Evolutionary conservation across 2,797 vertebrate species (phyloP), one percentile per base, ranked within the genome.

Genomic region (Mormyrus hasselquistii): DNA sequence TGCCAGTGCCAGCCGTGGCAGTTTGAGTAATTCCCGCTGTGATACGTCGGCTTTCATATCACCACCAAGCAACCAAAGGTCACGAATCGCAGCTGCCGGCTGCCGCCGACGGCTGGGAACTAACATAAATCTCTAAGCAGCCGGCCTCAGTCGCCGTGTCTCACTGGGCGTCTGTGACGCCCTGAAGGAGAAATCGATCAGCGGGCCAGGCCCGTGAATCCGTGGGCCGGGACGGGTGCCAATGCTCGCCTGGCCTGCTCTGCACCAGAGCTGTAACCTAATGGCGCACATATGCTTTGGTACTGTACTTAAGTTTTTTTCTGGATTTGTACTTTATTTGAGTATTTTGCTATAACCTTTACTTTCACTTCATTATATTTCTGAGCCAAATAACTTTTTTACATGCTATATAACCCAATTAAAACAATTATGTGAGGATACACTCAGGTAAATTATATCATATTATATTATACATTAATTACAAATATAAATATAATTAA

Each of bases 141-240:
- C 90, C 16, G 65, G 92, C 93, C 93, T 92, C 93, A 91, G 88
- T 95, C 94, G 93, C 29, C 88, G 29, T 84, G 82, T 92, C 89
- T 94, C 92, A 93, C 87, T 93, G 41, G 92, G 89, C 91, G 88
- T 91, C 90, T 82, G 90, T 89, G 91, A 90, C 90, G 90, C 92
- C 92, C 91, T 47, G 59, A 44, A 85, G 55, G n/a, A 88, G 91
- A 94, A 93, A 93, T 91, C 92, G 91, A 59, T 87, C n/a, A 87
- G 92, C 90, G 92, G 93, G 94, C 94, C 94, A 95, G 94, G 93
- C 92, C 92, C 94, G 94, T 94, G 94, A 95, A 93, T 94, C 91
- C 93, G 92, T 90, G 57, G 38, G 4, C 22, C 29, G 38, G 91
- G 93, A 92, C 95, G 93, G 94, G 95, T 92, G 91, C 91, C 88